phyloP scores from a whole-genome alignment of 2,113 vertebrate genomes.

The Indicator indicator region DNA sequence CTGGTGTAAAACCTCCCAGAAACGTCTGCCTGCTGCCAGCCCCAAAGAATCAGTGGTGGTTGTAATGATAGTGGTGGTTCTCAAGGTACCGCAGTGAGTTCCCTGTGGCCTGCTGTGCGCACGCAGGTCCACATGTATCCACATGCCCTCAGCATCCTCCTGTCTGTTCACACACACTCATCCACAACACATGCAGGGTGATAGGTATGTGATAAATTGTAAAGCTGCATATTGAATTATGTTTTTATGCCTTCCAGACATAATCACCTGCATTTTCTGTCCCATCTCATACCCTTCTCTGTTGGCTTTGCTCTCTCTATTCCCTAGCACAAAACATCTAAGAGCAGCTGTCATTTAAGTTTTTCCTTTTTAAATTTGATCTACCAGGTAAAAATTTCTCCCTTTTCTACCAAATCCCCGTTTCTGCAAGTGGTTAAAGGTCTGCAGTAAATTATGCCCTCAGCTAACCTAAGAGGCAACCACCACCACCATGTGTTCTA shows the following conservation, averaged over 20 bases:
- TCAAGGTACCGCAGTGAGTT: background rate
- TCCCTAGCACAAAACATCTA: background rate
- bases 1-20: rapidly evolving
- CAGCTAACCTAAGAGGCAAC: background rate
- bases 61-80: background rate
- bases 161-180: background rate
- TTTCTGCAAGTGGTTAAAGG: background rate
- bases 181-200: background rate
- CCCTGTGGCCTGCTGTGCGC: rapidly evolving
- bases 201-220: background rate
- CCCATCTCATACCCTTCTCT: background rate
- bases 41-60: background rate
- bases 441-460: background rate
- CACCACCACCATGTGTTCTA: background rate
- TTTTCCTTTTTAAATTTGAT: background rate
- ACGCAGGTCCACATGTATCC: rapidly evolving
- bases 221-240: background rate
- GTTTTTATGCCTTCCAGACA: background rate
- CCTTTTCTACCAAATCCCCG: background rate
- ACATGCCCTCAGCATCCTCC: background rate
- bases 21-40: background rate
- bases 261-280: constrained; percentile 25
- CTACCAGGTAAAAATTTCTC: background rate
- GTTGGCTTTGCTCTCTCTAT: background rate
- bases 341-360: background rate